Conservation (phyloP, 2,888 invertebrate genomes). For the Heteromyza rotundicornis region DNA sequence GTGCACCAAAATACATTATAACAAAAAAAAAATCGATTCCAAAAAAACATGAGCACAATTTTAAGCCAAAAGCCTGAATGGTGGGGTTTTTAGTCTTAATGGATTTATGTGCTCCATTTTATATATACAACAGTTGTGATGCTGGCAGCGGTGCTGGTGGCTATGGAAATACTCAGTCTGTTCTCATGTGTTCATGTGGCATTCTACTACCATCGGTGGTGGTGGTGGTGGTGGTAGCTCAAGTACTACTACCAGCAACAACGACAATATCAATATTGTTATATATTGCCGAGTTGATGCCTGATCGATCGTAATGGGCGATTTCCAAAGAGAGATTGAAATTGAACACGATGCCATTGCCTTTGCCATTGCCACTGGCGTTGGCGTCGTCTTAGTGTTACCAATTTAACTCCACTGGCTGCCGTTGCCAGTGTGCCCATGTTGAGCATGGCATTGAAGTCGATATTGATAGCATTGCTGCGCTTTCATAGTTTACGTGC, state of each 20-base stretch:
- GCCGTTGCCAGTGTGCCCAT: background rate
- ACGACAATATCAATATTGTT: constrained; percentile 45
- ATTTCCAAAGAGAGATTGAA: constrained; percentile 4
- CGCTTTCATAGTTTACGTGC: background rate
- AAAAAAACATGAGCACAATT: background rate
- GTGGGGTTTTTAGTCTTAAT: constrained; percentile 25
- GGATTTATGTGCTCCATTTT: constrained; percentile 26
- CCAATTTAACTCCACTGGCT: background rate
- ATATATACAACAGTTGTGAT: background rate
- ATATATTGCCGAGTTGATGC: constrained; percentile 29
- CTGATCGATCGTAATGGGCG: constrained; percentile 22
- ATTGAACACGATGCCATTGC: constrained; percentile 1
- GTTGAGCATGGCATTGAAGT: constrained; percentile 7
- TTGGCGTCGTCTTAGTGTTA: background rate
- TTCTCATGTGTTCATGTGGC: background rate
- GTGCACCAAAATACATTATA: background rate
- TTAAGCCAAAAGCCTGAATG: constrained; percentile 15
- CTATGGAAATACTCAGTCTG: background rate
- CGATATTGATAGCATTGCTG: constrained; percentile 12
- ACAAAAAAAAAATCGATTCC: constrained; percentile 1
- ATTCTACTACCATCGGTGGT: background rate
- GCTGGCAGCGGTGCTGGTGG: background rate
- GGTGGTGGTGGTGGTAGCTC: too few relatives aligned
- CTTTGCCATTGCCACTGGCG: too few relatives aligned
- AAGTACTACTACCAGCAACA: constrained; percentile 12